These are phyloP conservation scores for Oreamnos americanus DNA, from an alignment of 2,113 vertebrate genomes.

Conservation along the genomic window DNA sequence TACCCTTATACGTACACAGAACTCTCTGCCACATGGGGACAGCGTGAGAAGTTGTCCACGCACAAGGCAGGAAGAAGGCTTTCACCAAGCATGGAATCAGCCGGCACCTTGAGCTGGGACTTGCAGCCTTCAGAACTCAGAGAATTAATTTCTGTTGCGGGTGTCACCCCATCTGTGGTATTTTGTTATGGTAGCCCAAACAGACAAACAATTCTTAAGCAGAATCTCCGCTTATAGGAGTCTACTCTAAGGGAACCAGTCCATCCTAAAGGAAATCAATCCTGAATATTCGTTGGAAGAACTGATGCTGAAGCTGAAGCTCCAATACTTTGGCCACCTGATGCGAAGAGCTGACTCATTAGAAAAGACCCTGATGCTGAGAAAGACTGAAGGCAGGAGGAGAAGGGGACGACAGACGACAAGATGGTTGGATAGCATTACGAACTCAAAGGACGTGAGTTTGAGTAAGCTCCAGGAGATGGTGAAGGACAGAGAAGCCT, in stretches of 20 bases:
- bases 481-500: background rate
- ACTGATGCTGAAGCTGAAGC: background rate
- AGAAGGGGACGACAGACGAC: background rate
- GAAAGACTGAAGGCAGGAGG: background rate
- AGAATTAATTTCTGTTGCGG: background rate
- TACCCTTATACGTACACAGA: background rate
- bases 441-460: background rate
- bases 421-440: background rate
- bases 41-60: background rate
- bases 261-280: background rate
- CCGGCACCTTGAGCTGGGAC: background rate
- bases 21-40: background rate
- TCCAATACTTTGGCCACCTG: background rate
- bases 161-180: background rate
- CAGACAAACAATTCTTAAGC: background rate
- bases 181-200: background rate
- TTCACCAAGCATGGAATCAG: background rate
- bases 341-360: background rate
- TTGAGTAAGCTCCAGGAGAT: background rate
- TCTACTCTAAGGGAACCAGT: background rate
- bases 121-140: background rate
- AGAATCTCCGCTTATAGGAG: background rate
- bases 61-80: background rate
- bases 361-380: background rate
- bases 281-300: background rate